phyloP scores from a whole-genome alignment of 2,113 vertebrate genomes.

The Myrmecophaga tridactyla region DNA sequence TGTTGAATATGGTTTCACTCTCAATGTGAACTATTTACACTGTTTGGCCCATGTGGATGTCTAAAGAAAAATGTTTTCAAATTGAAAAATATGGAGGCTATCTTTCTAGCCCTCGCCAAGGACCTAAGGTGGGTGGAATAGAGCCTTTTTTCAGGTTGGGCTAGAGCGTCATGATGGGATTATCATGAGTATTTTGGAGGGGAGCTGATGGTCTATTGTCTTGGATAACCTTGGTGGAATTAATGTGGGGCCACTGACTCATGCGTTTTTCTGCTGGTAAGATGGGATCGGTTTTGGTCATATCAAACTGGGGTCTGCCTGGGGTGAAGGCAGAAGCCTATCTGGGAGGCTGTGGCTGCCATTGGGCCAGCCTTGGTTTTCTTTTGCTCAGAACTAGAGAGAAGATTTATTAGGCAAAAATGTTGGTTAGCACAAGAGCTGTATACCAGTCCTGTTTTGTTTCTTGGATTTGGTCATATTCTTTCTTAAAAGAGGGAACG shows the following conservation, averaged over 20 bases:
- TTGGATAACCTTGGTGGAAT: background rate
- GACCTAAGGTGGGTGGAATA: background rate
- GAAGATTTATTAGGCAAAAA: background rate
- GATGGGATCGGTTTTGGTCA: background rate
- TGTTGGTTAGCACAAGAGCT: background rate
- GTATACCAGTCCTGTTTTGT: background rate
- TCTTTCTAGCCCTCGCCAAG: background rate
- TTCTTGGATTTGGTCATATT: background rate
- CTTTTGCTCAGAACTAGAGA: background rate
- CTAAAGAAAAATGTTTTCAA: slow-evolving; percentile 23
- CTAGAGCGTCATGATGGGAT: background rate
- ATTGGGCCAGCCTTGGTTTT: background rate
- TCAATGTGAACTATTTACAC: background rate
- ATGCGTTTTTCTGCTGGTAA: background rate
- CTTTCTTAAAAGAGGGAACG: background rate
- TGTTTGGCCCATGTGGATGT: background rate
- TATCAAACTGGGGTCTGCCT: background rate
- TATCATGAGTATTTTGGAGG: background rate
- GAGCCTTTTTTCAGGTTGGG: background rate
- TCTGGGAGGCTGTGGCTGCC: background rate
- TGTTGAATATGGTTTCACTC: background rate
- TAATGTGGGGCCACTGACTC: background rate
- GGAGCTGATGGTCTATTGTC: background rate
- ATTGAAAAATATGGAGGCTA: background rate
- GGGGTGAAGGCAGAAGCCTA: background rate